Evolutionary conservation across 1,140 invertebrate genomes (phyloP).

Genomic region (Linepithema humile): DNA sequence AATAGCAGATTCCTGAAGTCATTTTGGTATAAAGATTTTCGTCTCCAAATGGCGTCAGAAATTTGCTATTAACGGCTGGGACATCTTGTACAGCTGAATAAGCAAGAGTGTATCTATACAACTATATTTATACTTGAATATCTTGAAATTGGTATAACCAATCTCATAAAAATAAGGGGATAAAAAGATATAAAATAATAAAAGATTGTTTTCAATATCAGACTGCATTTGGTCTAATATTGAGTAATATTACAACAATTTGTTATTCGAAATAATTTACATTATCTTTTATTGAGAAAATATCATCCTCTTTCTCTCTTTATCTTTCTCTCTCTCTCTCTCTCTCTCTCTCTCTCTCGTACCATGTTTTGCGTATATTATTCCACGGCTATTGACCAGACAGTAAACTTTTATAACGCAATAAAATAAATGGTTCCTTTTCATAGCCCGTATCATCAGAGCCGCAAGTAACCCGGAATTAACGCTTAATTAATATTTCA

Average conservation of each 20-base stretch:
- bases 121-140: conserved; percentile 40
- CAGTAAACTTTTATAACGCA: not conserved
- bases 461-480: not conserved
- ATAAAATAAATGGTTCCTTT: not conserved
- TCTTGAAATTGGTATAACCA: conserved; percentile 16
- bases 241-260: not conserved
- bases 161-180: not conserved
- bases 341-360: too few relatives aligned
- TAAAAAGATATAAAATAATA: not conserved
- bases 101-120: conserved; percentile 5
- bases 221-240: not conserved
- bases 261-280: not conserved
- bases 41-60: too few relatives aligned
- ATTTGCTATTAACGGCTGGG: too few relatives aligned
- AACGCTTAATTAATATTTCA: conserved; percentile 56
- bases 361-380: not conserved
- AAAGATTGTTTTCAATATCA: not conserved
- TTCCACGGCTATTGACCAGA: not conserved
- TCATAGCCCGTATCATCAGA: not conserved
- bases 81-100: conserved; percentile 19
- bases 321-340: too few relatives aligned
- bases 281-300: not conserved
- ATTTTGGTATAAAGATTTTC: too few relatives aligned
- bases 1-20: too few relatives aligned
- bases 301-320: not conserved